These are phyloP conservation scores for Rotaria sp. DNA, from an alignment of 2,888 invertebrate genomes.

Conservation along the genomic window DNA sequence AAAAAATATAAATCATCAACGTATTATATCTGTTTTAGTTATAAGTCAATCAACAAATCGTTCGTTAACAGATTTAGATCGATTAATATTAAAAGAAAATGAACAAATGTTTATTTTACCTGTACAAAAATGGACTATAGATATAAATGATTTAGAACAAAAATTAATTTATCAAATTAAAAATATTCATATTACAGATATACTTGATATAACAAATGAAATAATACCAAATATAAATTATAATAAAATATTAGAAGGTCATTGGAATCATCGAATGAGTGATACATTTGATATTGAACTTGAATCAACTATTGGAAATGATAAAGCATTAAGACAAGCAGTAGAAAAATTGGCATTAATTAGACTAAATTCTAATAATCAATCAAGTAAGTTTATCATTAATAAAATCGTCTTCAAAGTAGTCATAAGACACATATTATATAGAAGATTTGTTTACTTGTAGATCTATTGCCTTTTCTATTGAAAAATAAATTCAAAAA, in stretches of 20 bases:
- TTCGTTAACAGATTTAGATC: not conserved
- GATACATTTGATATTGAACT: not conserved
- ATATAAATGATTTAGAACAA: not conserved
- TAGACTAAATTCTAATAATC: not conserved
- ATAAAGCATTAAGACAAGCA: not conserved
- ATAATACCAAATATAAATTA: not conserved
- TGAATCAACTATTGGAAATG: not conserved
- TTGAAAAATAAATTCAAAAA: no score
- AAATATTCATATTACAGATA: not conserved
- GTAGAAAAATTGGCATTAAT: not conserved
- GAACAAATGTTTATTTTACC: not conserved
- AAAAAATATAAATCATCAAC: not conserved
- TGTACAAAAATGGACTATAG: not conserved
- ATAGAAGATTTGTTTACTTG: no score
- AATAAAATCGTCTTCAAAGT: no score
- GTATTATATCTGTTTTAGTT: not conserved
- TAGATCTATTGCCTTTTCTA: no score
- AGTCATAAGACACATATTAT: no score
- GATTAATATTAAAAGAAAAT: not conserved
- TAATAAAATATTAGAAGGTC: not conserved
- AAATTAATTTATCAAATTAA: not conserved
- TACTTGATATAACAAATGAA: not conserved
- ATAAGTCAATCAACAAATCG: not conserved
- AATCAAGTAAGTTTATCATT: not conserved
- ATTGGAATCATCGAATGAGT: not conserved